Conservation (phyloP, 2,888 invertebrate genomes). For the Oscheius sp. region DNA sequence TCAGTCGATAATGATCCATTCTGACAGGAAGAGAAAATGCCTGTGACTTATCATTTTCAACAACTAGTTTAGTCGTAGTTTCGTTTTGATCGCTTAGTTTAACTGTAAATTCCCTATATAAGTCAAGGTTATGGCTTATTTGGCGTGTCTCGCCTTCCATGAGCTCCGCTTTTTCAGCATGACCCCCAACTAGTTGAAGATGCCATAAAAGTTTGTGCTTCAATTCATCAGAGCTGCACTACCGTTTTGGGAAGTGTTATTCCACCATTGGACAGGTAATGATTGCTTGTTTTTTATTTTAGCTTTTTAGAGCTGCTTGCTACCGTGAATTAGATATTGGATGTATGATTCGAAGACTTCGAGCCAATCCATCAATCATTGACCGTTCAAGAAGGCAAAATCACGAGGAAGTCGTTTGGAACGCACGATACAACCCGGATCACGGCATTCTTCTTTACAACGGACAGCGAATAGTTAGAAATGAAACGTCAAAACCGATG, state of each 20-base stretch:
- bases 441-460: neutral
- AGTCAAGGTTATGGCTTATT: no score
- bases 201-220: neutral
- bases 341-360: neutral
- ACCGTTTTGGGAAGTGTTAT: slow-evolving; percentile 1
- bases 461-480: neutral
- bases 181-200: neutral
- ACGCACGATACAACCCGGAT: neutral
- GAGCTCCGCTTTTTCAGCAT: neutral
- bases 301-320: neutral
- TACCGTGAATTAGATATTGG: neutral
- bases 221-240: neutral
- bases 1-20: no score
- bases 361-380: neutral
- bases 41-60: no score
- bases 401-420: neutral
- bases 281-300: neutral
- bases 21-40: no score
- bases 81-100: no score
- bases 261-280: neutral
- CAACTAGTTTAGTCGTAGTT: no score
- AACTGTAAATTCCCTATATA: no score
- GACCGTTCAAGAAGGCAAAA: neutral
- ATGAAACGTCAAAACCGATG: neutral
- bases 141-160: no score